A percentile compares a stretch with the other conserved stretches of the same genome.
Conservation (phyloP, 2,888 invertebrate species). For the Dascillus cervinus region DNA sequence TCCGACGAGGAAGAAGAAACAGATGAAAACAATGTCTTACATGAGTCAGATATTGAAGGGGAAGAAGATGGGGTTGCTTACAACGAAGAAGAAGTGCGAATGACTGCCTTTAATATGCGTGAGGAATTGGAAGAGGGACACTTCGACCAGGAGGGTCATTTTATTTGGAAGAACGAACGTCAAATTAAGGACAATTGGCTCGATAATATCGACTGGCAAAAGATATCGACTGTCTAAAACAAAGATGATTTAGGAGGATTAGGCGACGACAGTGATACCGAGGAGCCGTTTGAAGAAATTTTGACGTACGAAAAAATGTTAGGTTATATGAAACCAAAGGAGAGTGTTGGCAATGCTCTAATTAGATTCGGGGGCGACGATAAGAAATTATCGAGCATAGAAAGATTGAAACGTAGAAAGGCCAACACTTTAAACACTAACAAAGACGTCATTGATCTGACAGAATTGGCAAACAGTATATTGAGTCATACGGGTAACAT, state of each 20-base stretch:
- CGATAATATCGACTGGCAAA: conserved; percentile 94
- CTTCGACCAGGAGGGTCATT: conserved; percentile 93
- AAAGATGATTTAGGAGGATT: conserved; percentile 44
- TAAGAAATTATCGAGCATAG: conserved; percentile 70
- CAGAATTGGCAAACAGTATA: conserved; percentile 82
- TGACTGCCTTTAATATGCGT: conserved; percentile 98
- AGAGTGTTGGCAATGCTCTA: conserved; percentile 76
- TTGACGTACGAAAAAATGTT: conserved; percentile 65
- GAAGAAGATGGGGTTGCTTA: conserved; percentile 50
- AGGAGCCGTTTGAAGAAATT: conserved; percentile 58
- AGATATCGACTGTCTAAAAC: conserved; percentile 43
- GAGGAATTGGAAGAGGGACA: conserved; percentile 98
- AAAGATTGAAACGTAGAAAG: conserved; percentile 79
- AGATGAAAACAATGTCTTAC: conserved; percentile 64
- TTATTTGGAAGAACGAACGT: conserved; percentile 86
- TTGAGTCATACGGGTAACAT: conserved; percentile 82
- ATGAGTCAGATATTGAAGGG: conserved; percentile 57
- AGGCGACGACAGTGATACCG: conserved; percentile 53
- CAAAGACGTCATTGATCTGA: conserved; percentile 67
- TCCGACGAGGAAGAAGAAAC: conserved; percentile 91
- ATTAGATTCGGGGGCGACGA: conserved; percentile 67
- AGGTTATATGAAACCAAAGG: conserved; percentile 66
- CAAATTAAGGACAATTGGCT: conserved; percentile 92
- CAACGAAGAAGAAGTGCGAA: conserved; percentile 68
- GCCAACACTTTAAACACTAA: conserved; percentile 60